Conservation (phyloP, 2,797 vertebrate species). For the Enteromius fasciolatus region DNA sequence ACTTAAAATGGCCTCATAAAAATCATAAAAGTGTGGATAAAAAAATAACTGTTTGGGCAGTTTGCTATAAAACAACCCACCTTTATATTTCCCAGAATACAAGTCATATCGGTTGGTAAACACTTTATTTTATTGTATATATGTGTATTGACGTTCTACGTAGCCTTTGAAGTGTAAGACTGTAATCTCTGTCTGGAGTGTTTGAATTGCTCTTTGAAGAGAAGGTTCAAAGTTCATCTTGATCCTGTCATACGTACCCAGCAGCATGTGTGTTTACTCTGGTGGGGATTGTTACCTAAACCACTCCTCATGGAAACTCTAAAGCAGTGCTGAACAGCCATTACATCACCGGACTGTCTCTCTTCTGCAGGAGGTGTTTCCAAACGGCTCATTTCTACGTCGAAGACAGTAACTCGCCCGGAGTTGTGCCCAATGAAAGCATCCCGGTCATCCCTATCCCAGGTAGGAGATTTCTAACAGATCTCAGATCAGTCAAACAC, state of each 20-base stretch:
- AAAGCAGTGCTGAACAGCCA: constrained; percentile 14
- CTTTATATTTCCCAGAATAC: background rate
- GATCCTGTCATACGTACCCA: constrained; percentile 43
- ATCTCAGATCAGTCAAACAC: constrained; percentile 3
- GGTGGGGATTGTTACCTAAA: constrained; percentile 47
- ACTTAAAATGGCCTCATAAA: background rate
- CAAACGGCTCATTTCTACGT: constrained; percentile 95
- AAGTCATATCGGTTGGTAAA: background rate
- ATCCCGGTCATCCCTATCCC: constrained; percentile 90
- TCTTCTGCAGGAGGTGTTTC: constrained; percentile 88
- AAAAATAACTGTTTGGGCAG: background rate
- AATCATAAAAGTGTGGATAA: background rate
- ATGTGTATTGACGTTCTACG: background rate
- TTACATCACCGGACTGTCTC: background rate
- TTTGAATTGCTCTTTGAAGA: constrained; percentile 47
- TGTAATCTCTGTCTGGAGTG: constrained; percentile 30
- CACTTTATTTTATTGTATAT: background rate
- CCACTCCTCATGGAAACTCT: constrained; percentile 26
- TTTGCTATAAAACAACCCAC: background rate
- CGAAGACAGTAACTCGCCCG: constrained; percentile 90
- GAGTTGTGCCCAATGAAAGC: constrained; percentile 89
- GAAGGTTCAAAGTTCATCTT: constrained; percentile 64
- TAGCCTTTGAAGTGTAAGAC: constrained; percentile 9
- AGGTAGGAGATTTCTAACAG: constrained; percentile 77
- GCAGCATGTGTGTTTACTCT: constrained; percentile 58